Evolutionary conservation across 92 coral and sea anemone genomes (phyloP), one percentile per base, ranked within the genome.

Genomic region (Isaurus tuberculatus): DNA sequence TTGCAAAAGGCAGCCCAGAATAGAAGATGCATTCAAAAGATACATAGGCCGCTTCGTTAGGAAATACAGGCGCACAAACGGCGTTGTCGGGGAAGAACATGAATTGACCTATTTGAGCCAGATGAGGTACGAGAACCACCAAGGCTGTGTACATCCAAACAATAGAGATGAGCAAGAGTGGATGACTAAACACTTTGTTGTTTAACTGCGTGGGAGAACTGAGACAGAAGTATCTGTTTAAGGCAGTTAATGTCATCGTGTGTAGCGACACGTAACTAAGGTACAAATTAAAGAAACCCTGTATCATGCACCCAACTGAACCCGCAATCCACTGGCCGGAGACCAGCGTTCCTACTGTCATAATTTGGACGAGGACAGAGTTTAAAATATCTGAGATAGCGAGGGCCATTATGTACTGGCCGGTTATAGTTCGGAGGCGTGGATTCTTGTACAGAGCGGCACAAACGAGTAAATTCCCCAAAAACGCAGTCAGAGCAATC

Each of bases 251-350:
- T 10, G 81, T 57, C 81, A 75, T 75, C 13, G 68, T 75, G 30
- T 75, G 81, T 20, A 75, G 67, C 49, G 81, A 75, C 11, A 75
- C 69, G 22, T 75, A 75, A 30, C 81, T 75, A 37, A 75, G 81
- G 46, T 75, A 75, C 46, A 75, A 25, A 30, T 75, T 75, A n/a
- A 75, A 75, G 34, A 75, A 75, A 25, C 81, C 81, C 25, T 75
- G 81, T 29, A n/a, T 75, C 51, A 32, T 75, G 36, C 81, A 75
- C 14, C 81, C 81, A 19, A 23, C 32, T 27, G 81, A 33, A 30
- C 81, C 69, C 48, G 68, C 81, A 27, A 75, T 75, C 81, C 69
- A 75, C 34, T 57, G 68, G 30, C 81, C 81, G 55, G 34, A 32
- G 65, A 75, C 20, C 51, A 75, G 49, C 4, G 81, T 75, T 22